Evolutionary conservation across 2,888 invertebrate species (phyloP).

Genomic region (Drosophila villosipedis): DNA sequence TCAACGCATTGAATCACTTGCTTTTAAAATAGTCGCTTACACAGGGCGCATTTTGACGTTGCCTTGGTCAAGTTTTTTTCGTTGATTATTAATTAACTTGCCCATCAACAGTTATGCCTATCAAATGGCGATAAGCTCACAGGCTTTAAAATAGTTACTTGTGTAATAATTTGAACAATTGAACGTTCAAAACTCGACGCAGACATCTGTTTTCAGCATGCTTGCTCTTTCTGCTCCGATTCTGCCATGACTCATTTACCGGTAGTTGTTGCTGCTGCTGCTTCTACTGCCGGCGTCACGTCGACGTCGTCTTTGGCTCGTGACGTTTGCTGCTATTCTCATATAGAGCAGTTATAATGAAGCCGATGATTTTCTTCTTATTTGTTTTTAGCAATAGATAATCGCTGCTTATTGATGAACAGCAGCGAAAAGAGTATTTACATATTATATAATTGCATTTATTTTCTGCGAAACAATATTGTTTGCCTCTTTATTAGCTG

Average conservation of each 20-base stretch:
- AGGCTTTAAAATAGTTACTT: conserved; percentile 28
- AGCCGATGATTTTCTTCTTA: background rate
- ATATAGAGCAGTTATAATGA: background rate
- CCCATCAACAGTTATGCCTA: conserved; percentile 5
- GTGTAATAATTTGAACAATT: conserved; percentile 10
- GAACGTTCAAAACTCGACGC: background rate
- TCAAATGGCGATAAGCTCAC: conserved; percentile 21
- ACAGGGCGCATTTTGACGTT: conserved; percentile 28
- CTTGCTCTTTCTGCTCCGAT: conserved; percentile 11
- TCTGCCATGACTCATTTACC: conserved; percentile 57
- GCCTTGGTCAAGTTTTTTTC: conserved; percentile 47
- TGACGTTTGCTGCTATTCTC: background rate
- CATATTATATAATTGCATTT: background rate
- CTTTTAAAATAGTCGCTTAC: conserved; percentile 60
- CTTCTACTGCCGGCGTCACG: conserved; percentile 2
- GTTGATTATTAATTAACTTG: conserved; percentile 19
- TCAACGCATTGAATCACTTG: conserved; percentile 50
- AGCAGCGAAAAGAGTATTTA: background rate
- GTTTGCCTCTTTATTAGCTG: conserved; percentile 9
- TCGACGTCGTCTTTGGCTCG: conserved; percentile 10
- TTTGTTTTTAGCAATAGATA: background rate
- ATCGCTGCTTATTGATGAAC: conserved; percentile 5
- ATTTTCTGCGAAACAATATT: conserved; percentile 40
- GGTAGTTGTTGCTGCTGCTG: conserved; percentile 34
- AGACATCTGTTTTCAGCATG: background rate